phyloP scores from a whole-genome alignment of 2,797 vertebrate genomes.

The Sebastes nivosus region DNA sequence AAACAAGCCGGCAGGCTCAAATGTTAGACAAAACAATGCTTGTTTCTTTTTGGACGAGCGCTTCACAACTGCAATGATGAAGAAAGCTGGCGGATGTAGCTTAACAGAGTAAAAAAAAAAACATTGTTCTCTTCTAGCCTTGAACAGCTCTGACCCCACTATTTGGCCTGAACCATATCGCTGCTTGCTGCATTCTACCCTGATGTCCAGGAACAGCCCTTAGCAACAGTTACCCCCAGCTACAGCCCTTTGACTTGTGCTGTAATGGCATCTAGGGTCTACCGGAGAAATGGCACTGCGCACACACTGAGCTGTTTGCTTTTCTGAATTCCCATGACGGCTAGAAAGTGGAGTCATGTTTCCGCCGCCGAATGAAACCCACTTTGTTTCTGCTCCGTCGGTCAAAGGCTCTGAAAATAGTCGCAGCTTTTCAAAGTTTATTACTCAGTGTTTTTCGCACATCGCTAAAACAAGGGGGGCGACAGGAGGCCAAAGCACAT shows the following conservation, averaged over 20 bases:
- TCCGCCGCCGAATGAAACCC: constrained; percentile 78
- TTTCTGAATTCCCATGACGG: constrained; percentile 85
- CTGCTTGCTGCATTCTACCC: constrained; percentile 69
- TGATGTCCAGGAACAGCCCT: constrained; percentile 73
- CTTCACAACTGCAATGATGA: constrained; percentile 30
- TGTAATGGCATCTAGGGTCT: constrained; percentile 82
- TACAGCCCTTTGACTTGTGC: constrained; percentile 80
- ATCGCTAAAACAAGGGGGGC: constrained; percentile 60
- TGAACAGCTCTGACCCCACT: constrained; percentile 48
- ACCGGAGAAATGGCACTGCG: constrained; percentile 76
- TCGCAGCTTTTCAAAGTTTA: constrained; percentile 79
- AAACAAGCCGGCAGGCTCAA: constrained; percentile 42
- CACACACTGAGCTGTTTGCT: constrained; percentile 85
- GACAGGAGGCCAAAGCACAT: constrained; percentile 45
- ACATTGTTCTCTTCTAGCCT: constrained; percentile 43
- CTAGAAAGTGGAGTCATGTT: constrained; percentile 80
- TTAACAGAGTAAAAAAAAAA: constrained; percentile 30
- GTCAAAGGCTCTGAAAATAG: constrained; percentile 82
- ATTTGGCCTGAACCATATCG: constrained; percentile 50
- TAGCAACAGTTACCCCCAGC: constrained; percentile 83
- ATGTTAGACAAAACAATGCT: constrained; percentile 54
- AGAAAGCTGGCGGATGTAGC: constrained; percentile 49
- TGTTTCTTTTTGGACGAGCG: constrained; percentile 44
- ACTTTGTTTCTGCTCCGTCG: constrained; percentile 78
- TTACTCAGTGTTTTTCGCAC: constrained; percentile 79